Conservation (phyloP, 2,888 invertebrate species). For the Allolobophora icterica region DNA sequence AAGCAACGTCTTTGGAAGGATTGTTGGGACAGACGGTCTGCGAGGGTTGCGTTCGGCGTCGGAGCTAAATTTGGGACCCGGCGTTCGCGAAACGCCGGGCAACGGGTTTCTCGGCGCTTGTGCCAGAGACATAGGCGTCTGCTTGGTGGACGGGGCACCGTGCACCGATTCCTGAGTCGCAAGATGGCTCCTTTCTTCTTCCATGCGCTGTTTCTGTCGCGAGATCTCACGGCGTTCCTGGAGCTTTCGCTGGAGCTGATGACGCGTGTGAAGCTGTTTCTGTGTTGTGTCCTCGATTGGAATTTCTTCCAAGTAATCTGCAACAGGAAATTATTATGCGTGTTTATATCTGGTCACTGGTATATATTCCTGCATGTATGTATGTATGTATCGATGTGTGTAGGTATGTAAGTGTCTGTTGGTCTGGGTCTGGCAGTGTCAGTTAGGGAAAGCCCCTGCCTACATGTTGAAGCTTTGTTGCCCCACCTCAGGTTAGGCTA, state of each 20-base stretch:
- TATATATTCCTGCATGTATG: background rate
- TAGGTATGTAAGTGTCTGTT: no score
- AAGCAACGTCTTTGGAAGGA: background rate
- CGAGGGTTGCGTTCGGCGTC: background rate
- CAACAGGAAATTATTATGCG: no score
- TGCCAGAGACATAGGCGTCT: background rate
- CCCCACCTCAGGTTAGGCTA: no score
- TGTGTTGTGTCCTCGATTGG: background rate
- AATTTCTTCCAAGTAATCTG: background rate
- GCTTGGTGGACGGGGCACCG: background rate
- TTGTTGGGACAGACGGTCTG: background rate
- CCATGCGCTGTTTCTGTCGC: conserved; percentile 30
- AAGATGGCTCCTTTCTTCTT: background rate
- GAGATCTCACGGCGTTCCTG: conserved; percentile 22
- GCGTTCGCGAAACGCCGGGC: background rate
- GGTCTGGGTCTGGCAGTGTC: no score
- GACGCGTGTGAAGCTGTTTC: background rate
- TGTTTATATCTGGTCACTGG: background rate
- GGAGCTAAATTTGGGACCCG: background rate
- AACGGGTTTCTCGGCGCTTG: background rate
- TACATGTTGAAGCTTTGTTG: no score
- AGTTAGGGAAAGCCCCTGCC: no score
- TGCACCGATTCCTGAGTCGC: background rate
- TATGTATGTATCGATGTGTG: background rate
- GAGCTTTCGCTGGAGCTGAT: conserved; percentile 22